These are phyloP conservation scores for Ornithoptera alexandrae DNA, from an alignment of 2,888 invertebrate species.

Conservation along the genomic window DNA sequence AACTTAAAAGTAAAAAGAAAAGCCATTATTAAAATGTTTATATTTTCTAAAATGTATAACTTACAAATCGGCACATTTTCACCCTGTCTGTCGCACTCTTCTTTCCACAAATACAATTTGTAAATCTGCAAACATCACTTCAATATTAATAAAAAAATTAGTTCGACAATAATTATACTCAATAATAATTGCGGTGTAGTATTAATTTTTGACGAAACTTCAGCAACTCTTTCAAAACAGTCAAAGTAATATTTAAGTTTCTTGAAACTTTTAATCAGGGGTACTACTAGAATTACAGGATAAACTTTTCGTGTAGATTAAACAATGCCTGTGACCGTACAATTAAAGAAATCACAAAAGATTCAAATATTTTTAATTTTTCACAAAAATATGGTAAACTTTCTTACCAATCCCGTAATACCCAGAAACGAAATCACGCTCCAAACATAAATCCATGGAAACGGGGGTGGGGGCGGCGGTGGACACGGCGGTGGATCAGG, in stretches of 20 bases:
- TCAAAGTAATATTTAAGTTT: no score
- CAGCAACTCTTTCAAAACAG: no score
- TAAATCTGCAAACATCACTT: slow-evolving; percentile 52
- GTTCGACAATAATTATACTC: neutral
- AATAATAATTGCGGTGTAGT: neutral
- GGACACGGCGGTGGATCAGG: slow-evolving; percentile 56
- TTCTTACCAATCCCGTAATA: slow-evolving; percentile 60
- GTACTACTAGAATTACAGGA: no score
- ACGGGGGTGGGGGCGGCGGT: slow-evolving; percentile 57
- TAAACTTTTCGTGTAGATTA: no score
- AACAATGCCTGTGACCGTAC: no score
- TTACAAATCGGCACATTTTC: slow-evolving; percentile 53
- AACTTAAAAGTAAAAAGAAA: no score
- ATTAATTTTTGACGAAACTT: neutral
- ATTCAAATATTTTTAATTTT: no score
- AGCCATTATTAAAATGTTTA: neutral
- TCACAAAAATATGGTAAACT: neutral
- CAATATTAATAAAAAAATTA: neutral
- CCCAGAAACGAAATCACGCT: slow-evolving; percentile 49
- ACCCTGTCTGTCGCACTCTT: slow-evolving; percentile 38
- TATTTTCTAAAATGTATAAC: slow-evolving; percentile 34
- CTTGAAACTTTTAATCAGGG: no score
- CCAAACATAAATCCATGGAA: slow-evolving; percentile 62
- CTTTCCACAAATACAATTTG: slow-evolving; percentile 51
- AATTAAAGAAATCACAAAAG: no score